Evolutionary conservation across 2,888 invertebrate species (phyloP), one percentile per base, ranked within the genome.

Genomic region (Eupithecia exiguata): DNA sequence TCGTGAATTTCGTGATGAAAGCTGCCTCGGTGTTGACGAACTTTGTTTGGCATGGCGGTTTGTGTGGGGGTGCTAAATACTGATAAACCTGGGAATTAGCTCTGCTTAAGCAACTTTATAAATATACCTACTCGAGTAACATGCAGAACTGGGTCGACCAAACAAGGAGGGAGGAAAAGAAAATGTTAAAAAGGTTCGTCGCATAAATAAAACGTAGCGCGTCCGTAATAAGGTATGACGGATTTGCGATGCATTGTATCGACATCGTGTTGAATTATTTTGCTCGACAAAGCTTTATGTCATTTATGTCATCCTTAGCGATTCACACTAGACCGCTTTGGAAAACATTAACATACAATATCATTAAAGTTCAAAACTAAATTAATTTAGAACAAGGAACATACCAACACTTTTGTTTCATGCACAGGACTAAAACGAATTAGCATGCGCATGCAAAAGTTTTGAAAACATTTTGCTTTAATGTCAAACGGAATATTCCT

Each of bases 11-110:
- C 18, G 35, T 67, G 67, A 46, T 67, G 30, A 43, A 25, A 67
- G 25, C 66, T 25, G 30, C 43, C 40, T 21, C 43, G 40, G 38
- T 25, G 40, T n/a, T 67, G 36, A 12, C 36, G n/a, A 65, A 65
- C n/a, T 65, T 65, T 65, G 63, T 65, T n/a, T 38, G 63, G 63
- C 4, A 18, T 58, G 58, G n/a, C n/a, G 62, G 62, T 36, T 62
- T 36, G 36, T 35, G n/a, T 18, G 38, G 1, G 61, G 62, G 62
- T 62, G 62, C 35, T 18, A 65, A 36, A 36, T 9, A 5, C 63
- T 63, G 63, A 65, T 65, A 65, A 38, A 38, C 63, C 63, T n/a
- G 38, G 9, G 36, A 58, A 25, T 58, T 49, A 9, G 53, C 53
- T 63, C 0, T 18, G 35, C 36, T 36, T 63, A 16, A 53, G 49